Evolutionary conservation across 2,797 vertebrate species (phyloP), one percentile per base, ranked within the genome.

Genomic region (Dryobates pubescens): DNA sequence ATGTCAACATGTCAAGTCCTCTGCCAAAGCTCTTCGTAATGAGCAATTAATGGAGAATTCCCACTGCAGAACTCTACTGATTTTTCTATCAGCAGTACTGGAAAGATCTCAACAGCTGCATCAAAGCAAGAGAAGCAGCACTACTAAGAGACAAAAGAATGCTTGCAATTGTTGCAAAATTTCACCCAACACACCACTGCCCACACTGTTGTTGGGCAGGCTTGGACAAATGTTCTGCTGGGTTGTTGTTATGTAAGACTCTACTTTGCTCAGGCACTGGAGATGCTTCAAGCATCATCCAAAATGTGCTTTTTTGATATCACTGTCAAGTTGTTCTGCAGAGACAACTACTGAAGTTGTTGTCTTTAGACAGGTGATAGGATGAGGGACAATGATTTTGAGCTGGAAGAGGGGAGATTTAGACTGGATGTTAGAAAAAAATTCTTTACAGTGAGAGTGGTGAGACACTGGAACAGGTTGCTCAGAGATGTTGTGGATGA

Each of bases 11-110:
- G 11, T 70, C 43, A 20, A 54, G 54, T 3, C 57, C n/a, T 64
- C 29, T 75, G 45, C 82, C 75, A 87, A 80, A 64, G 27, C 56
- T 13, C 71, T 89, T 82, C 61, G 51, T 36, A 72, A 80, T 4
- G 41, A 76, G 51, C 90, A 89, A 34, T 81, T 71, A 84, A 78
- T 22, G 43, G 78, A 26, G 78, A 81, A 82, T 68, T 47, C 20
- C 22, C 64, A n/a, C 82, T 34, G 81, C 56, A 89, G 72, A 93
- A 80, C 82, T 47, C 10, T 69, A 67, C 62, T 20, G 58, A 54
- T 81, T 34, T 82, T 69, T 26, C 74, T 36, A 23, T 16, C 18
- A 0, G n/a, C 54, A 23, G 23, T 4, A 23, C 62, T 59, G 59
- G 71, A 80, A 86, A 86, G 81, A 87, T 58, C 53, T 68, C 17